Conservation (phyloP, 2,113 vertebrate genomes). For the Bambusicola thoracicus region DNA sequence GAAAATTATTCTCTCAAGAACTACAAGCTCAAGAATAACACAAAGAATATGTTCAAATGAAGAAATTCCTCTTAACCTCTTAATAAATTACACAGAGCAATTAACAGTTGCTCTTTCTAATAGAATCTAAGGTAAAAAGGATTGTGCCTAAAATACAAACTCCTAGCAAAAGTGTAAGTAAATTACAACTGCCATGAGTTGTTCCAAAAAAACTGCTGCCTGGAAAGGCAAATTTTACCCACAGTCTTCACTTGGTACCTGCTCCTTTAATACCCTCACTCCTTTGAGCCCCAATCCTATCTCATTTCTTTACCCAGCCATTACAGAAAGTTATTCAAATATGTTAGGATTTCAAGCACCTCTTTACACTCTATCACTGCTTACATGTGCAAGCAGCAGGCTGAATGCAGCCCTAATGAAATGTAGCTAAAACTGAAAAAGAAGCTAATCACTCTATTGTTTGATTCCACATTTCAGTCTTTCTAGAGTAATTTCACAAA, state of each 20-base stretch:
- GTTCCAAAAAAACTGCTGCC: background rate
- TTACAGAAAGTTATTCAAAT: background rate
- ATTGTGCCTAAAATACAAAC: background rate
- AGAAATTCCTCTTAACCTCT: background rate
- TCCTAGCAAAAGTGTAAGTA: background rate
- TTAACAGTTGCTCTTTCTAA: background rate
- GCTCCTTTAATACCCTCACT: background rate
- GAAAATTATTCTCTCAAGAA: background rate
- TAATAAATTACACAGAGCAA: background rate
- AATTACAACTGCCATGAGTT: background rate
- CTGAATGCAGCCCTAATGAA: background rate
- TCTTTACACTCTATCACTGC: background rate
- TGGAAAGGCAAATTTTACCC: background rate
- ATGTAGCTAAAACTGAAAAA: background rate
- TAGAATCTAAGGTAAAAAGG: background rate
- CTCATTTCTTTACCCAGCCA: background rate
- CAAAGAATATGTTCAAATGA: background rate
- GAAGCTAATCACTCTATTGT: background rate
- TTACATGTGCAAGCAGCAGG: background rate
- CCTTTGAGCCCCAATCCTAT: background rate
- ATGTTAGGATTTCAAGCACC: background rate
- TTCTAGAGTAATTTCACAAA: background rate
- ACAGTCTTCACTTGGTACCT: background rate
- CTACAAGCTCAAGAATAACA: background rate
- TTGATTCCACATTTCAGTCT: background rate